Evolutionary conservation across 2,888 invertebrate species (phyloP), one percentile per base, ranked within the genome.

Genomic region (Spisula subtruncata): DNA sequence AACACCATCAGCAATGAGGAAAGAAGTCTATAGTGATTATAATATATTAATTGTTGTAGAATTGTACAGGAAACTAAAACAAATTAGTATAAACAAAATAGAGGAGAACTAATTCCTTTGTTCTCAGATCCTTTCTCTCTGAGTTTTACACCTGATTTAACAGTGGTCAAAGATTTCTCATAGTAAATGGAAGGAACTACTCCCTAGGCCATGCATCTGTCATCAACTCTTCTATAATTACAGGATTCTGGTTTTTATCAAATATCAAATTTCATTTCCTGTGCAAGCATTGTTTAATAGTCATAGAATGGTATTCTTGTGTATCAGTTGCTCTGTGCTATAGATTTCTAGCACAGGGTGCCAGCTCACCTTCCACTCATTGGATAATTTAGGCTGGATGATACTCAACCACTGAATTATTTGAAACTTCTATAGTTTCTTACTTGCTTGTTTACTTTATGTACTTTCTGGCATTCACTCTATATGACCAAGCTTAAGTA

Each of bases 161-260:
- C 60, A 66, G 60, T 25, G 60, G 60, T 66, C 25, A 66, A n/a
- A 25, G 60, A 25, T 66, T 66, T n/a, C 60, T 25, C 25, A 66
- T 66, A 66, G 14, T 60, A 14, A 1, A 25, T 25, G 2, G 25
- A n/a, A 66, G 60, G 60, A 66, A 66, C 60, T 51, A 14, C 60
- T 25, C 5, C 25, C 60, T 25, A 25, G 4, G n/a, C 18, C 56
- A 56, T 14, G 56, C 56, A n/a, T 16, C 51, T 8, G 51, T 51
- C 51, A n/a, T 66, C 25, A 66, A n/a, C 60, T 41, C 4, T 41
- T 41, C 41, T 41, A 41, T 51, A 66, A n/a, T 66, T 66, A 66
- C 25, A 66, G 25, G 25, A 66, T 66, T 25, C 60, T 66, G 60
- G 20, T 66, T 66, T n/a, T n/a, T n/a, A 66, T 66, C 60, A 66